A percentile compares a stretch with the other conserved stretches of the same genome.
Conservation (phyloP, 2,113 vertebrate genomes). For the Motacilla tschutschensis region DNA sequence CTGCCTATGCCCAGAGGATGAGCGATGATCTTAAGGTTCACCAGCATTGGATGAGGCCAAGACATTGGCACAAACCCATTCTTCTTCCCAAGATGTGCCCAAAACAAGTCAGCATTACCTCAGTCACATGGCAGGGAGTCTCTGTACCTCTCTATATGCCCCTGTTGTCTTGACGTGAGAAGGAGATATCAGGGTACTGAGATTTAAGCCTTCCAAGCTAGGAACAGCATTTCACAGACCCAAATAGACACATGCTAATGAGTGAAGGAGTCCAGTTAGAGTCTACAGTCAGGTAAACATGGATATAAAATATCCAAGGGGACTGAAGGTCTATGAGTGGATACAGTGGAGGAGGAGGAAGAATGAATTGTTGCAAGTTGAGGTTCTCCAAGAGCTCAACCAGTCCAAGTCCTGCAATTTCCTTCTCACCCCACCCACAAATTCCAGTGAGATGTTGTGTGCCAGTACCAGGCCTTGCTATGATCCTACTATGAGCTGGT, state of each 20-base stretch:
- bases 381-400: neutral
- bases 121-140: neutral
- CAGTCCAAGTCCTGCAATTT: neutral
- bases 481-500: neutral
- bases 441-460: neutral
- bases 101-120: neutral
- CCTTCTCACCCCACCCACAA: neutral
- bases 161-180: neutral
- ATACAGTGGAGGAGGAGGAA: neutral
- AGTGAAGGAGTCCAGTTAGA: neutral
- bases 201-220: neutral
- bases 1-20: neutral
- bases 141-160: neutral
- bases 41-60: neutral
- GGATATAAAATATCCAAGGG: neutral
- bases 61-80: neutral
- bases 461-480: neutral
- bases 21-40: neutral
- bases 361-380: neutral
- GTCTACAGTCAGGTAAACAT: neutral
- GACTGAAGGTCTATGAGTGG: neutral
- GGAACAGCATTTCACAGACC: neutral
- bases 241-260: neutral
- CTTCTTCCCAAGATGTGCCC: neutral
- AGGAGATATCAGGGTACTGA: fast-evolving